phyloP scores from a whole-genome alignment of 2,888 invertebrate genomes.

The Allacma fusca region DNA sequence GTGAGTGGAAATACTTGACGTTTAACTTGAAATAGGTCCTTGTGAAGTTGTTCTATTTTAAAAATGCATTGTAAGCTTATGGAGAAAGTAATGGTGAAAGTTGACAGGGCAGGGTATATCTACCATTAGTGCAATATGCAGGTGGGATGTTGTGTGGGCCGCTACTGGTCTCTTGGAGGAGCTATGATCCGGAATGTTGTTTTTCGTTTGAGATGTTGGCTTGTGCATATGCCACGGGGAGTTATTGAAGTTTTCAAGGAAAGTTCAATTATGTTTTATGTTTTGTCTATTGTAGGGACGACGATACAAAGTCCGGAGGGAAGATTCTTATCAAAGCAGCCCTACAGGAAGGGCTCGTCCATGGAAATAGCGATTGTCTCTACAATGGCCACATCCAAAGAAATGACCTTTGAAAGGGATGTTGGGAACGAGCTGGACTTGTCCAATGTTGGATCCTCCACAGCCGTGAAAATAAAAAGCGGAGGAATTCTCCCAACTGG shows the following conservation, averaged over 20 bases:
- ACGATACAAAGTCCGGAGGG: conserved; percentile 12
- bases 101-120: too few species aligned
- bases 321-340: background rate
- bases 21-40: too few species aligned
- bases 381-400: conserved; percentile 12
- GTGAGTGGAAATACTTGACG: too few species aligned
- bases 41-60: too few species aligned
- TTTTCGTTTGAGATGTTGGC: too few species aligned
- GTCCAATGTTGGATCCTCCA: background rate
- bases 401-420: conserved; percentile 6
- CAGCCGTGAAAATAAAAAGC: background rate
- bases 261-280: background rate
- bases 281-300: background rate
- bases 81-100: too few species aligned
- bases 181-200: too few species aligned
- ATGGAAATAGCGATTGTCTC: background rate
- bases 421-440: conserved; percentile 4
- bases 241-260: background rate
- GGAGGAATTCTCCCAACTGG: background rate
- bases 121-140: too few species aligned
- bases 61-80: too few species aligned
- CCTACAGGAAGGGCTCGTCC: background rate
- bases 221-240: too few species aligned
- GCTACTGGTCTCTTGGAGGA: too few species aligned
- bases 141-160: too few species aligned